Evolutionary conservation across 2,888 invertebrate genomes (phyloP).

Genomic region (Apeira syringaria): DNA sequence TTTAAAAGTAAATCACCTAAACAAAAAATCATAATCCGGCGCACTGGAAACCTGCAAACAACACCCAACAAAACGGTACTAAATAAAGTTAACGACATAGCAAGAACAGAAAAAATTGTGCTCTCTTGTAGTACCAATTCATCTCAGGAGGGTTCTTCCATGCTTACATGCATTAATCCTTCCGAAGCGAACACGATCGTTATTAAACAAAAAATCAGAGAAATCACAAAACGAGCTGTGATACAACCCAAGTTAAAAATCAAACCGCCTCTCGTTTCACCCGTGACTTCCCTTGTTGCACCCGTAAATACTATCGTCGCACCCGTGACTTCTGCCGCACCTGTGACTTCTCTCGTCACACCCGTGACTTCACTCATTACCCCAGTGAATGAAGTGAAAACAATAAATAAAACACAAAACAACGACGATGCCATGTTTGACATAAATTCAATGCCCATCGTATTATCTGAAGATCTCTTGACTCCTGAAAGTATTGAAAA

Average conservation of each 20-base stretch:
- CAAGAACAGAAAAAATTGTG: conserved; percentile 67
- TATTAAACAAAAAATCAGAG: conserved; percentile 68
- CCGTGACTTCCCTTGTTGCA: conserved; percentile 55
- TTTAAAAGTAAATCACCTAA: conserved; percentile 61
- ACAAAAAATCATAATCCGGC: conserved; percentile 75
- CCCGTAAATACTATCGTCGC: conserved; percentile 15
- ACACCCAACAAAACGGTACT: conserved; percentile 51
- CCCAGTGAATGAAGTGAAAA: conserved; percentile 49
- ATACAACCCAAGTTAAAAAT: conserved; percentile 56
- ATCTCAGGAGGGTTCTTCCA: conserved; percentile 57
- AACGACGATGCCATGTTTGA: conserved; percentile 84
- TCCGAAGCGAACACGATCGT: conserved; percentile 64
- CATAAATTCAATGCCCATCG: conserved; percentile 90
- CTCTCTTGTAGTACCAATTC: conserved; percentile 60
- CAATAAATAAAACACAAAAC: conserved; percentile 32
- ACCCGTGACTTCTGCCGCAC: conserved; percentile 28
- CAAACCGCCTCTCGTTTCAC: too few relatives aligned
- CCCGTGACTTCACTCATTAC: conserved; percentile 47
- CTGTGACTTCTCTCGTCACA: conserved; percentile 28
- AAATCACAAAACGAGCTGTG: conserved; percentile 54
- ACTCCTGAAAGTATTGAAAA: conserved; percentile 87
- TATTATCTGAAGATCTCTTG: conserved; percentile 87
- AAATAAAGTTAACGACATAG: conserved; percentile 59
- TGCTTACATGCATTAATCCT: conserved; percentile 73
- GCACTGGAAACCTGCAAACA: conserved; percentile 54